phyloP scores from a whole-genome alignment of 2,888 invertebrate genomes.

The Dryobotodes eremita region DNA sequence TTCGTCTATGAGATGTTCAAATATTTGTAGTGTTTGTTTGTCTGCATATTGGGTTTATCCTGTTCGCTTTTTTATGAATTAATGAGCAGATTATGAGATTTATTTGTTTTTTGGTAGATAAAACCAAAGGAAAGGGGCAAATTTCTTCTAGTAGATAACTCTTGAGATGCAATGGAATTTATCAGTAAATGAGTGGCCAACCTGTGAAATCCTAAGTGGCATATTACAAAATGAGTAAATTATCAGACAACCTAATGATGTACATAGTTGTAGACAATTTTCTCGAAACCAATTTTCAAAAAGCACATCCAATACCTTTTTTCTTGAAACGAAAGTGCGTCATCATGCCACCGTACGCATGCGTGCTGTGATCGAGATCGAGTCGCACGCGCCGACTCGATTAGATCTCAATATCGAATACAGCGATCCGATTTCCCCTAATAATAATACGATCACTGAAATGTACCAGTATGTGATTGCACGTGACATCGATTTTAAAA shows the following conservation, averaged over 20 bases:
- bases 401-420: constrained; percentile 65
- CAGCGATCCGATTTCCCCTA: constrained; percentile 70
- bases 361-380: constrained; percentile 56
- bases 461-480: constrained; percentile 58
- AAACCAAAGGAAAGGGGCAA: not conserved
- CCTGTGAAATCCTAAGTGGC: not conserved
- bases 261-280: constrained; percentile 21
- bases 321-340: constrained; percentile 69
- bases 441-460: constrained; percentile 64
- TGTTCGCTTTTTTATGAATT: constrained; percentile 63
- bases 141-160: constrained; percentile 2
- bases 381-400: constrained; percentile 69
- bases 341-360: constrained; percentile 63
- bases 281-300: constrained; percentile 48
- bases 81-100: constrained; percentile 25
- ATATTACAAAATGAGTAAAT: constrained; percentile 12
- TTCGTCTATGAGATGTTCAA: constrained; percentile 56
- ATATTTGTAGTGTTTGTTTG: constrained; percentile 61
- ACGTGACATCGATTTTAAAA: constrained; percentile 64
- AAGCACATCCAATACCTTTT: constrained; percentile 40
- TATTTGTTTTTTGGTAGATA: not conserved
- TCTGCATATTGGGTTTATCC: constrained; percentile 61
- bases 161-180: not conserved
- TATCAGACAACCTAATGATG: constrained; percentile 3
- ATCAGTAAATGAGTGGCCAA: not conserved